Evolutionary conservation across 2,888 invertebrate genomes (phyloP), one percentile per base, ranked within the genome.

Genomic region (Parnassius mnemosyne): DNA sequence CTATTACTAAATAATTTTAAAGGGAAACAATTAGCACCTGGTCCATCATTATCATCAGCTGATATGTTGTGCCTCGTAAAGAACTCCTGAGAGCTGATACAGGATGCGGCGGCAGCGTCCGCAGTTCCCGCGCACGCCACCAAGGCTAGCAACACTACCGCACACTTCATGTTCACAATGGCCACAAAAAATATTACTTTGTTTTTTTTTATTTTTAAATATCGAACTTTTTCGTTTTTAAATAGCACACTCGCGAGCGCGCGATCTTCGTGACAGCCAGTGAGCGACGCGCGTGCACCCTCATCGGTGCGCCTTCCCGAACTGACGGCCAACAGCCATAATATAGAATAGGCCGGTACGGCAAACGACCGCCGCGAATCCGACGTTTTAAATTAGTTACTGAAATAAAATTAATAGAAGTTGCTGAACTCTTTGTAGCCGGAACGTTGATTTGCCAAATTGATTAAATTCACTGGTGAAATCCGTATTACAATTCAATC

Each of bases 151-250:
- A 88, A 67, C 66, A 89, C 69, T 76, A 88, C 82, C 72, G 84
- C 80, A 84, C 89, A 86, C 87, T 78, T 83, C 91, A 91, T 91
- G 79, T 78, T 89, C 87, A 89, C 89, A 73, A 66, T 61, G 67
- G 69, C 13, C 75, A 78, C 78, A 76, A 75, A 67, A 25, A 61
- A 71, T 69, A 68, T 69, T 69, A 55, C 16, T 53, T 46, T 47
- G 3, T 44, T 46, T 16, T 44, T 46, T 59, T 73, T 76, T 77
- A 72, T 76, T 78, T 76, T 79, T 65, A 74, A 78, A 72, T 72
- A 74, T 72, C 69, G 70, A 79, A 76, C 76, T 72, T 72, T 71
- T 77, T 76, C 71, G 73, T 77, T 79, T 73, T 75, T 68, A 71
- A 73, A 70, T 73, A 61, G 61, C 56, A 71, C 84, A 86, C 83